Base-by-base conservation (phyloP, 2,888 invertebrate species). In the Neoaliturus tenellus region DNA sequence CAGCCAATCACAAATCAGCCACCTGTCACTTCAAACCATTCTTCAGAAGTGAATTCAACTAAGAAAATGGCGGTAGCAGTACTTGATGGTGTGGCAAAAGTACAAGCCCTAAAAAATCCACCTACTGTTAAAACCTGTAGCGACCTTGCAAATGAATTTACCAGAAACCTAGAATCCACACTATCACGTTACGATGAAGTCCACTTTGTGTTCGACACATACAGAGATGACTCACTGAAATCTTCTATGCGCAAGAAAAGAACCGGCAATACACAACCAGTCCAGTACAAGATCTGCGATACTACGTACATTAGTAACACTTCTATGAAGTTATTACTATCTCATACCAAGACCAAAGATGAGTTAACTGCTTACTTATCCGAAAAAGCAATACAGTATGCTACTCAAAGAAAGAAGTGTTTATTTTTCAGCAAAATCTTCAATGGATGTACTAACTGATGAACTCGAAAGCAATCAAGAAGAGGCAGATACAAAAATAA, bases 61-160 rank as follows among this genome's bases (percentile, higher is more conserved):
- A 8, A 73, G 12, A 73, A 73, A 44, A 25, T 73, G 20, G 20
- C 39, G 35, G 17, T 35, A 35, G 73, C 44, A 35, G 73, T 73
- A 20, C 73, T 73, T 73, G 73, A 73, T 73, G 73, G 73, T 14
- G 39, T 35, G 33, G 39, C 73, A 73, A 23, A 73, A 35, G 35
- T 73, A 35, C 39, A 73, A 73, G 73, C 73, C 73, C 39, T 73
- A 20, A 35, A 73, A 4, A 44, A 73, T 39, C 5, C 73, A 4
- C 39, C 33, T 35, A 35, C 35, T 35, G 73, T 73, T 35, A 73
- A 73, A 35, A 73, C 73, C 39, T 73, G 35, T 35, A 35, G 39
- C 20, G 73, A 73, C 25, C 35, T 73, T 35, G 73, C 73, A 73
- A 35, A 35, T 73, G 73, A 35, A 73, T 73, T 73, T 73, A 73